These are phyloP conservation scores for Gila orcuttii DNA, from an alignment of 2,113 vertebrate species.

Conservation along the genomic window DNA sequence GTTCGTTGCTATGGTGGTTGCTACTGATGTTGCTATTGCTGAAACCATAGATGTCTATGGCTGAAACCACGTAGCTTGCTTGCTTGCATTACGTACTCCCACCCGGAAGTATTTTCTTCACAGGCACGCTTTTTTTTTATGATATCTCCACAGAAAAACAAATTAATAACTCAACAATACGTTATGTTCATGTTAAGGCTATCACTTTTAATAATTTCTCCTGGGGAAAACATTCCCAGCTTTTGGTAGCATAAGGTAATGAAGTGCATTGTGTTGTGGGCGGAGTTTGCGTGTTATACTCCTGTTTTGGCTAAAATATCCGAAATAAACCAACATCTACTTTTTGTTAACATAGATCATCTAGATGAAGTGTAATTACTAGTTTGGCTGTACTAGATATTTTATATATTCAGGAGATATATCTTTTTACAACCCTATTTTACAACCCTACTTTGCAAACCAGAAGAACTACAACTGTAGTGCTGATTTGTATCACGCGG, in stretches of 20 bases:
- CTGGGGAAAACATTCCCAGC: no score
- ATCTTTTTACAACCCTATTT: no score
- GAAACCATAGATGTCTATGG: no score
- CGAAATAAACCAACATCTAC: neutral
- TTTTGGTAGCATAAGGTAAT: neutral
- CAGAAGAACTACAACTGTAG: neutral
- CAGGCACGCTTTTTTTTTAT: neutral
- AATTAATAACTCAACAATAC: neutral
- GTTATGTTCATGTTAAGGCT: neutral
- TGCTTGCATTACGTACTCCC: neutral
- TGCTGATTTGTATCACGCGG: neutral
- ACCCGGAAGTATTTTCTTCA: neutral
- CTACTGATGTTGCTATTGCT: neutral
- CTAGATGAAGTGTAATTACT: neutral
- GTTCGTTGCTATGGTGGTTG: neutral
- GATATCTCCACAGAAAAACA: neutral
- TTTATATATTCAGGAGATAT: no score
- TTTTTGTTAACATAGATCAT: neutral
- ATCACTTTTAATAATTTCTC: neutral
- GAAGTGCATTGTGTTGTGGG: neutral
- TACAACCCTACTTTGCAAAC: neutral
- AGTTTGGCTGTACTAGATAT: no score
- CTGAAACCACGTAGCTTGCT: neutral
- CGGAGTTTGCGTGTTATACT: no score
- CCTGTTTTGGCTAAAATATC: neutral